These are phyloP conservation scores for Meliscaeva auricollis DNA, from an alignment of 2,888 invertebrate species.

Conservation along the genomic window DNA sequence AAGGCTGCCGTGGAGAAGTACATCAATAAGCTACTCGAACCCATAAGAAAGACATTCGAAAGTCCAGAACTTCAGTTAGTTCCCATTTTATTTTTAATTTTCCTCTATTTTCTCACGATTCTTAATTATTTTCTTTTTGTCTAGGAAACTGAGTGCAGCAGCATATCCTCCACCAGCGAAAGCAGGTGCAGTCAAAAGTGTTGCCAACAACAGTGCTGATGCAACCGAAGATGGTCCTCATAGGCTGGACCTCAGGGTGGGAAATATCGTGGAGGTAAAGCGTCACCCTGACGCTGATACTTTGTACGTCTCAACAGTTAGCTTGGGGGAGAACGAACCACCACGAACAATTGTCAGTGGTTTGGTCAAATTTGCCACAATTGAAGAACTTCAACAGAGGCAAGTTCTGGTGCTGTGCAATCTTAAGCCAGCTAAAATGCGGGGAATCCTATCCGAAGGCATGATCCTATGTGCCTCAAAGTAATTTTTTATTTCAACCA, in stretches of 20 bases:
- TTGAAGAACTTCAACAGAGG: constrained; percentile 95
- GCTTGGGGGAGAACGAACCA: constrained; percentile 90
- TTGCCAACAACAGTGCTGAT: constrained; percentile 78
- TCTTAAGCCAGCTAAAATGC: constrained; percentile 98
- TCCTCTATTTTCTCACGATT: background rate
- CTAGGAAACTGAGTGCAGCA: constrained; percentile 88
- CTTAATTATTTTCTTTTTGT: too few relatives aligned
- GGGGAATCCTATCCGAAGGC: constrained; percentile 95
- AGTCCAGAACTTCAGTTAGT: constrained; percentile 89
- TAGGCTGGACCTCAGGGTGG: constrained; percentile 94
- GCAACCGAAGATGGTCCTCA: constrained; percentile 88
- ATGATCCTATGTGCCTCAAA: constrained; percentile 97
- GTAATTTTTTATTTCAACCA: constrained; percentile 82
- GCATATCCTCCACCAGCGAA: constrained; percentile 94
- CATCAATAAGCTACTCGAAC: constrained; percentile 94
- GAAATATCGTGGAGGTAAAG: constrained; percentile 92
- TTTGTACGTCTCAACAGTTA: constrained; percentile 96
- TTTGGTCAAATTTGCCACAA: constrained; percentile 94
- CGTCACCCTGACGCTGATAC: constrained; percentile 97
- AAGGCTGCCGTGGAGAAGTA: constrained; percentile 93
- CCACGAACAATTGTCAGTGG: constrained; percentile 93
- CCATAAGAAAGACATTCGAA: constrained; percentile 94
- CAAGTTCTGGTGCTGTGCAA: constrained; percentile 97
- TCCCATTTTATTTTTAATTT: background rate
- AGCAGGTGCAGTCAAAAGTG: constrained; percentile 83